A percentile compares a stretch with the other conserved stretches of the same genome.
Evolutionary conservation across 1,140 invertebrate species (phyloP).

Genomic region (Kradibia gibbosae): DNA sequence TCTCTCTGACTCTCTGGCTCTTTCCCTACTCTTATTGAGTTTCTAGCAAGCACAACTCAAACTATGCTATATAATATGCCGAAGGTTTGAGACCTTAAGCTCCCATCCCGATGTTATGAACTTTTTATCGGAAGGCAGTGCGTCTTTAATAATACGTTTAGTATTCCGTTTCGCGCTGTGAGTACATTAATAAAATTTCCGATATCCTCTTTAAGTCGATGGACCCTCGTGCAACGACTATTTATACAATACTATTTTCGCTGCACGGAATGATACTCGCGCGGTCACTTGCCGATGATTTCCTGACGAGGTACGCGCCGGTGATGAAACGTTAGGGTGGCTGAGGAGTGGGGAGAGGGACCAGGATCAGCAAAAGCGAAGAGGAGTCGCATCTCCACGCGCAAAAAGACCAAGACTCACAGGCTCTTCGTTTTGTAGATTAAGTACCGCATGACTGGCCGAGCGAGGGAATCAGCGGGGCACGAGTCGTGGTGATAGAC

Average conservation of each 20-base stretch:
- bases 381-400: neutral
- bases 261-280: neutral
- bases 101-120: neutral
- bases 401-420: too few species aligned
- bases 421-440: conserved; percentile 24
- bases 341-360: too few species aligned
- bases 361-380: too few species aligned
- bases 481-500: conserved; percentile 9
- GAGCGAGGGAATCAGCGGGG: conserved; percentile 15
- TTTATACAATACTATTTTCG: too few species aligned
- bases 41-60: neutral
- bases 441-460: conserved; percentile 49
- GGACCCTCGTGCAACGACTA: neutral
- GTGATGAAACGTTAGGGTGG: neutral
- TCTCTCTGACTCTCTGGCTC: too few species aligned
- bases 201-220: neutral
- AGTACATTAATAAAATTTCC: neutral
- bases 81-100: neutral
- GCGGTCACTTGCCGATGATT: neutral
- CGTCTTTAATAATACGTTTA: neutral
- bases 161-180: neutral
- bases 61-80: conserved; percentile 2
- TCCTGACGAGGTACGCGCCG: neutral
- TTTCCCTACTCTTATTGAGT: neutral
- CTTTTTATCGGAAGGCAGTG: neutral